A percentile compares a stretch with the other conserved stretches of the same genome.
These are phyloP conservation scores for human DNA, from an alignment of 2,113 vertebrate species.

Conservation along the genomic window GRCh38 chr21:26816501-26817000, in stretches of 20 bases:
- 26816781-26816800: not conserved
- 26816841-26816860: too few relatives aligned
- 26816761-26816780: not conserved
- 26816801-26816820: not conserved
- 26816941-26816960: not conserved
- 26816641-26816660: not conserved
- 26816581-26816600: not conserved
- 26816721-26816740: not conserved
- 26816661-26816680: not conserved
- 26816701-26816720: not conserved
- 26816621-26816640: not conserved
- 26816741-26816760: not conserved
- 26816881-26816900: not conserved
- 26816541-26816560: not conserved
- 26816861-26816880: not conserved
- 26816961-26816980: not conserved
- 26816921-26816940: conserved; percentile 13
- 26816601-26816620: not conserved
- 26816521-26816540: not conserved
- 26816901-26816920: not conserved
- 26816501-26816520: not conserved
- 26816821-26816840: too few relatives aligned
- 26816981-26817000: not conserved
- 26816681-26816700: not conserved
- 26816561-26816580: not conserved